Evolutionary conservation across 2,797 vertebrate species (phyloP).

Genomic region (Halcyon leucocephala): DNA sequence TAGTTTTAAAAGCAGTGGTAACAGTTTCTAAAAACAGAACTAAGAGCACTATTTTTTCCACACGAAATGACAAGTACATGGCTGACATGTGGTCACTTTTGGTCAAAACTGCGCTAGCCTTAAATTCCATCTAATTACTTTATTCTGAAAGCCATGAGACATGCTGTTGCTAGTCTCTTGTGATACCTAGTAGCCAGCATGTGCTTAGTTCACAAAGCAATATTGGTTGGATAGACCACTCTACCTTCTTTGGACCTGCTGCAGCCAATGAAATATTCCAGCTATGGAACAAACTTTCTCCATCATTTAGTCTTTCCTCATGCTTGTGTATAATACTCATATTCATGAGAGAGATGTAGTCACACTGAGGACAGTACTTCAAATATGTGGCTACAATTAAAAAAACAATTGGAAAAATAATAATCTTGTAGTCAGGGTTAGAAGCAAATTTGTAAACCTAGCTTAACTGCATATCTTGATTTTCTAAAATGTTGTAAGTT

Average conservation of each 20-base stretch:
- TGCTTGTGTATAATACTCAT: neutral
- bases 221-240: conserved; percentile 42
- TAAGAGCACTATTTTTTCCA: neutral
- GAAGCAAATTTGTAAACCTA: neutral
- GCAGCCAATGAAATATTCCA: conserved; percentile 33
- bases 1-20: neutral
- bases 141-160: neutral
- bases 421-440: neutral
- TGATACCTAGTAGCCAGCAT: conserved; percentile 10
- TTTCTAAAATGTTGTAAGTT: neutral
- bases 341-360: neutral
- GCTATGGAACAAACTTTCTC: neutral
- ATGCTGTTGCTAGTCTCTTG: neutral
- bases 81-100: neutral
- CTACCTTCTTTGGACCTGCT: neutral
- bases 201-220: conserved; percentile 25
- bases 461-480: neutral
- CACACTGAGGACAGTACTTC: neutral
- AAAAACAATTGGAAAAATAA: neutral
- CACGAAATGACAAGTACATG: neutral
- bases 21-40: neutral
- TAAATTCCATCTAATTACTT: neutral
- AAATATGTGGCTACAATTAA: neutral
- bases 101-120: neutral
- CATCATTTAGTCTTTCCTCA: neutral